A percentile compares a stretch with the other conserved stretches of the same genome.
Evolutionary conservation across 2,888 invertebrate genomes (phyloP).

Genomic region (Plagodis pulveraria): DNA sequence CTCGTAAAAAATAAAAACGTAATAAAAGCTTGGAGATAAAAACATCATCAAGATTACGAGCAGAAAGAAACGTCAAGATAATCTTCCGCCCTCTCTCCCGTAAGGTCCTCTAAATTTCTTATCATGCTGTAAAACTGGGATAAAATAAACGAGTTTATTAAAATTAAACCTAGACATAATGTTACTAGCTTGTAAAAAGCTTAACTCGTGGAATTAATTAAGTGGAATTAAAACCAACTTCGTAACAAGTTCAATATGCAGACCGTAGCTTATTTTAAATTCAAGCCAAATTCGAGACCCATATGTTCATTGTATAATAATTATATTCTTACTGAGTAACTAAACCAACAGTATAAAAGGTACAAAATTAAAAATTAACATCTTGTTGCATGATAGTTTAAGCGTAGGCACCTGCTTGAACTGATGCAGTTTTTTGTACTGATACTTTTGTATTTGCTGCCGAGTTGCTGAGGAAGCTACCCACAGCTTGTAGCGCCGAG

Average conservation of each 20-base stretch:
- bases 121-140: constrained; percentile 52
- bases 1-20: constrained; percentile 65
- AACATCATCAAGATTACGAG: constrained; percentile 69
- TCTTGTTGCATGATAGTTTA: constrained; percentile 21
- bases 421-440: constrained; percentile 69
- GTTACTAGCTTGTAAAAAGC: constrained; percentile 11
- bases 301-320: not conserved
- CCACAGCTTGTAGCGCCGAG: constrained; percentile 86
- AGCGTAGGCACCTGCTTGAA: constrained; percentile 66
- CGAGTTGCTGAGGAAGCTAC: constrained; percentile 84
- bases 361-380: constrained; percentile 6
- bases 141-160: constrained; percentile 44
- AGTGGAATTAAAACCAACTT: constrained; percentile 19
- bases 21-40: constrained; percentile 67
- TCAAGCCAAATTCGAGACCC: constrained; percentile 3
- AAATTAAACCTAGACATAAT: constrained; percentile 25
- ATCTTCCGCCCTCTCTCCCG: constrained; percentile 46
- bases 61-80: constrained; percentile 54
- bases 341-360: constrained; percentile 10
- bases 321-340: constrained; percentile 1
- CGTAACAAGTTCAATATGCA: constrained; percentile 13
- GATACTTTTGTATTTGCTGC: constrained; percentile 70
- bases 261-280: constrained; percentile 6
- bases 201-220: constrained; percentile 9
- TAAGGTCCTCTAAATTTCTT: constrained; percentile 51